Conservation (phyloP, 2,888 invertebrate genomes). For the Dicranocentrus wangi region DNA sequence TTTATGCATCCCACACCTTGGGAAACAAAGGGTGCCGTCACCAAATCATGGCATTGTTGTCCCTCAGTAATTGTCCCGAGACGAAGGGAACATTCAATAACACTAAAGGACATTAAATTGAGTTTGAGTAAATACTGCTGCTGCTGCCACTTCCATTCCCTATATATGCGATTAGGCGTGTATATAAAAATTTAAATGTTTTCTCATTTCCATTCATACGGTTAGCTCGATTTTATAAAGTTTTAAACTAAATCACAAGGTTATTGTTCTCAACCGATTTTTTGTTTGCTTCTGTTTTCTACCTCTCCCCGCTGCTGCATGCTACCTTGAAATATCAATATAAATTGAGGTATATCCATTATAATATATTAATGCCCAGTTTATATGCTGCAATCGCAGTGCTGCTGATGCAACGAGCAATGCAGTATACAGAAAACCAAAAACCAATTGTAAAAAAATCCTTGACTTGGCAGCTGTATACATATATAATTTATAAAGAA, state of each 20-base stretch:
- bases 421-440: not conserved
- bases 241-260: slow-evolving; percentile 31
- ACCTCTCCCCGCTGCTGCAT: too few relatives aligned
- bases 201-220: slow-evolving; percentile 30
- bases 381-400: not conserved
- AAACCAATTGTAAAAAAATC: too few relatives aligned
- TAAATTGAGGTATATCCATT: too few relatives aligned
- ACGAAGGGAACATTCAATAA: slow-evolving; percentile 51
- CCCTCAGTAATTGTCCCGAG: slow-evolving; percentile 51
- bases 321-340: too few relatives aligned
- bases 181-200: slow-evolving; percentile 20
- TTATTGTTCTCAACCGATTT: slow-evolving; percentile 17
- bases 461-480: too few relatives aligned
- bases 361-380: too few relatives aligned
- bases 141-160: slow-evolving; percentile 8
- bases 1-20: slow-evolving; percentile 63
- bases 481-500: too few relatives aligned
- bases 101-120: slow-evolving; percentile 23
- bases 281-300: slow-evolving; percentile 19
- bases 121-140: slow-evolving; percentile 12
- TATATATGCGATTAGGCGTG: slow-evolving; percentile 31
- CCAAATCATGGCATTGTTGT: slow-evolving; percentile 50
- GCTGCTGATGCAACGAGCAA: not conserved
- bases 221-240: not conserved
- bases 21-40: slow-evolving; percentile 59